These are phyloP conservation scores for Zoroaster sp. DNA, from an alignment of 53 echinoderm and acorn worm species.

Conservation along the genomic window DNA sequence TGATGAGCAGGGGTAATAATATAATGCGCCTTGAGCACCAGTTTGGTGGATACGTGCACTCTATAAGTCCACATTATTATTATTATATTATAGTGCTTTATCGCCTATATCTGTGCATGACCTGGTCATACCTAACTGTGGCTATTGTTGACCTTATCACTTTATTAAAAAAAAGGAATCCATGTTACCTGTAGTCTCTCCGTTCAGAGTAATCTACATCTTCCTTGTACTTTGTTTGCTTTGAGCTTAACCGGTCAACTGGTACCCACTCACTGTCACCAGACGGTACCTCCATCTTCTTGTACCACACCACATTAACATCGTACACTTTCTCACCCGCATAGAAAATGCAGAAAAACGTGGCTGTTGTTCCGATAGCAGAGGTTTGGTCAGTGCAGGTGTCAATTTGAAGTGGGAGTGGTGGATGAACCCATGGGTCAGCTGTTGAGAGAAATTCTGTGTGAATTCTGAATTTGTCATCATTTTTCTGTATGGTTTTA, in stretches of 20 bases:
- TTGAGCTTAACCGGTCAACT: neutral
- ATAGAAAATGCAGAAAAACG: constrained; percentile 31
- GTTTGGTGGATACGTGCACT: too few relatives aligned
- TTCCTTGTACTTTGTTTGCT: neutral
- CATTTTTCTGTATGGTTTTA: too few relatives aligned
- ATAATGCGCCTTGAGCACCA: too few relatives aligned
- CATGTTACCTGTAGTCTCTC: neutral
- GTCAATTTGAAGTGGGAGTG: neutral
- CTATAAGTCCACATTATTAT: too few relatives aligned
- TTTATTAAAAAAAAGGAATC: neutral
- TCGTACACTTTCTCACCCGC: neutral
- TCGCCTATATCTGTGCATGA: too few relatives aligned
- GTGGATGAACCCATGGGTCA: neutral
- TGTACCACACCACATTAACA: neutral
- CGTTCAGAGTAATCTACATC: neutral
- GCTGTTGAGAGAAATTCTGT: too few relatives aligned
- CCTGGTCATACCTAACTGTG: too few relatives aligned
- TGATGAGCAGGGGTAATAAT: too few relatives aligned
- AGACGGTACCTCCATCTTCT: neutral
- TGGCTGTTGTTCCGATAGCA: neutral
- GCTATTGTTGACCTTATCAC: neutral
- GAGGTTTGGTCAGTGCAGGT: constrained; percentile 23
- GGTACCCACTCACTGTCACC: neutral
- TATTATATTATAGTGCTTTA: neutral
- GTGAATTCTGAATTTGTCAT: too few relatives aligned